These are phyloP conservation scores for Acrobasis consociella DNA, from an alignment of 2,888 invertebrate species.

Conservation along the genomic window DNA sequence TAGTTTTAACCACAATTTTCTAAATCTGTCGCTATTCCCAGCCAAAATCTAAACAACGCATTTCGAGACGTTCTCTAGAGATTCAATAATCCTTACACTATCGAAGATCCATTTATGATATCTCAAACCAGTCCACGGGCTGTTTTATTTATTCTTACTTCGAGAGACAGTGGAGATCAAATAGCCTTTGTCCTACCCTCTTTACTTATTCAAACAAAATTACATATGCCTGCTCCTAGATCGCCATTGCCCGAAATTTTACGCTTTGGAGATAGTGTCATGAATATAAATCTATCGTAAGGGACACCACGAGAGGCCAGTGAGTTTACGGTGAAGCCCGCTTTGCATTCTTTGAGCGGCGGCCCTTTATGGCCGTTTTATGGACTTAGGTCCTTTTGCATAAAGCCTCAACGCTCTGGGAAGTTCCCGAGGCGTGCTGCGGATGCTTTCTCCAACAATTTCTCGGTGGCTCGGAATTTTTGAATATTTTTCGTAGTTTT, in stretches of 20 bases:
- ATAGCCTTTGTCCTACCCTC: constrained; percentile 80
- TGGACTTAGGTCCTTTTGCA: constrained; percentile 77
- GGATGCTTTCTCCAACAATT: constrained; percentile 28
- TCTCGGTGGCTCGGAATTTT: constrained; percentile 9
- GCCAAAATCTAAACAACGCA: not conserved
- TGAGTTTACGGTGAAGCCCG: constrained; percentile 73
- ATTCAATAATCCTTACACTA: constrained; percentile 68
- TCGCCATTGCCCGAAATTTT: constrained; percentile 82
- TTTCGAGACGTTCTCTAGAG: constrained; percentile 28
- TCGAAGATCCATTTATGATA: constrained; percentile 77
- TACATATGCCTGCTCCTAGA: constrained; percentile 81
- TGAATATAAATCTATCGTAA: constrained; percentile 83
- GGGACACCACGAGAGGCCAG: constrained; percentile 74
- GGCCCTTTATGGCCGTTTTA: constrained; percentile 78
- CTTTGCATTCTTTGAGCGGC: constrained; percentile 80
- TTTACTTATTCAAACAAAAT: constrained; percentile 83
- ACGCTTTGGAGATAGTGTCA: constrained; percentile 80
- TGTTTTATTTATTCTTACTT: constrained; percentile 72
- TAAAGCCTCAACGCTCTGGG: constrained; percentile 62
- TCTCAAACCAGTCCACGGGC: constrained; percentile 67
- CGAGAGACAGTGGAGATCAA: constrained; percentile 71
- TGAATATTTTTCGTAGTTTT: constrained; percentile 12
- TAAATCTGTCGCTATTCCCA: not conserved
- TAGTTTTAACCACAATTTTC: too few relatives aligned
- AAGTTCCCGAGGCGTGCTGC: constrained; percentile 40